These are phyloP conservation scores for Threskiornis aethiopicus DNA, from an alignment of 2,797 vertebrate species.

Conservation along the genomic window DNA sequence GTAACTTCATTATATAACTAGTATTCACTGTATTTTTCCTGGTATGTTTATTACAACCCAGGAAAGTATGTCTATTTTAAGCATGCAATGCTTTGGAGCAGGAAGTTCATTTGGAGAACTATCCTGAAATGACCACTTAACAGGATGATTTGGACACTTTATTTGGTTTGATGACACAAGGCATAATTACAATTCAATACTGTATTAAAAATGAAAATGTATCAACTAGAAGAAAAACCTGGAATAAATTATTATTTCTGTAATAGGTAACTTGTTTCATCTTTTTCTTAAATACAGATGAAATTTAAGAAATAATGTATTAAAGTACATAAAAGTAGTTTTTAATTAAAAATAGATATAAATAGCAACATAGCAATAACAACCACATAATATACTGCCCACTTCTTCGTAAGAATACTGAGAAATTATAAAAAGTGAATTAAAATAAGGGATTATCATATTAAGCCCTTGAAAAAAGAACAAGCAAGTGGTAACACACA, in stretches of 20 bases:
- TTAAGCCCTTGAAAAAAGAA: neutral
- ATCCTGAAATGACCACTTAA: neutral
- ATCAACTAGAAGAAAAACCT: neutral
- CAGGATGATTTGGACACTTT: neutral
- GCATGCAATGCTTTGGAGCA: neutral
- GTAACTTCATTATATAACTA: neutral
- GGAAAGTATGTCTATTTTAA: neutral
- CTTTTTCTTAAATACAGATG: neutral
- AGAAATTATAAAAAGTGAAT: neutral
- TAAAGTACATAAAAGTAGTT: neutral
- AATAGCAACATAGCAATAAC: neutral
- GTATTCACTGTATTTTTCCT: neutral
- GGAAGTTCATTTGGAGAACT: neutral
- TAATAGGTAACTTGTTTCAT: neutral
- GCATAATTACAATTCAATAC: neutral
- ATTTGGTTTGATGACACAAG: neutral
- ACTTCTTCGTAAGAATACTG: neutral
- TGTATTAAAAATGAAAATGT: neutral
- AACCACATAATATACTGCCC: neutral
- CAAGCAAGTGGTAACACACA: neutral
- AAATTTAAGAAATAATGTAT: neutral
- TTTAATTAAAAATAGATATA: neutral
- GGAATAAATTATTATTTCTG: neutral
- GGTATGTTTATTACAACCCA: neutral
- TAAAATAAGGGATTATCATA: neutral